Percentiles rank a stretch among this genome's conserved stretches.
Conservation (phyloP, 2,888 invertebrate genomes). For the Ceratothoa steindachneri region DNA sequence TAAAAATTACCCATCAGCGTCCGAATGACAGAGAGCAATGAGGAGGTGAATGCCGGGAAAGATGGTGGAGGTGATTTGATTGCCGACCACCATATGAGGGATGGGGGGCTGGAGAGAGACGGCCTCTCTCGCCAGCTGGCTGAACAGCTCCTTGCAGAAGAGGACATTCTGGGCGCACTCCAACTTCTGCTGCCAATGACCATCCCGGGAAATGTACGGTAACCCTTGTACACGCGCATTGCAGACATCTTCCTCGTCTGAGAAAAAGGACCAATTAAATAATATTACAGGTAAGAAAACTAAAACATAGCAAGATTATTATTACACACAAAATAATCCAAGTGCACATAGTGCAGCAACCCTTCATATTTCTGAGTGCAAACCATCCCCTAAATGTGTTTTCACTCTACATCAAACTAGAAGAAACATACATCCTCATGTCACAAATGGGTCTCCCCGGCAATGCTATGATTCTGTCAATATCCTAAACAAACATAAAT, state of each 20-base stretch:
- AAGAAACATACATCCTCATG: too few relatives aligned
- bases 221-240: conserved; percentile 54
- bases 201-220: conserved; percentile 55
- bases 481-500: too few relatives aligned
- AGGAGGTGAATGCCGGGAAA: conserved; percentile 88
- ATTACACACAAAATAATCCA: too few relatives aligned
- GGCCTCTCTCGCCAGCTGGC: conserved; percentile 88
- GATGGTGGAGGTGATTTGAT: conserved; percentile 91
- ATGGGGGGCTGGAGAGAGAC: conserved; percentile 88
- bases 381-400: too few relatives aligned
- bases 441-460: too few relatives aligned
- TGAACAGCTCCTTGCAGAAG: conserved; percentile 93
- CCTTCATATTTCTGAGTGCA: too few relatives aligned
- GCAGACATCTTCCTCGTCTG: conserved; percentile 84
- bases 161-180: conserved; percentile 95
- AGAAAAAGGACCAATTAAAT: too few relatives aligned
- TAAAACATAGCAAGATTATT: too few relatives aligned
- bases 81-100: conserved; percentile 94
- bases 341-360: too few relatives aligned
- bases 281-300: neutral
- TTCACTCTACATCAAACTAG: too few relatives aligned
- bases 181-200: conserved; percentile 92
- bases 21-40: conserved; percentile 76
- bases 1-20: conserved; percentile 35
- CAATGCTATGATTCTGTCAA: too few relatives aligned